Evolutionary conservation across 1,140 invertebrate species (phyloP), one percentile per base, ranked within the genome.

Genomic region (Conus betulinus): DNA sequence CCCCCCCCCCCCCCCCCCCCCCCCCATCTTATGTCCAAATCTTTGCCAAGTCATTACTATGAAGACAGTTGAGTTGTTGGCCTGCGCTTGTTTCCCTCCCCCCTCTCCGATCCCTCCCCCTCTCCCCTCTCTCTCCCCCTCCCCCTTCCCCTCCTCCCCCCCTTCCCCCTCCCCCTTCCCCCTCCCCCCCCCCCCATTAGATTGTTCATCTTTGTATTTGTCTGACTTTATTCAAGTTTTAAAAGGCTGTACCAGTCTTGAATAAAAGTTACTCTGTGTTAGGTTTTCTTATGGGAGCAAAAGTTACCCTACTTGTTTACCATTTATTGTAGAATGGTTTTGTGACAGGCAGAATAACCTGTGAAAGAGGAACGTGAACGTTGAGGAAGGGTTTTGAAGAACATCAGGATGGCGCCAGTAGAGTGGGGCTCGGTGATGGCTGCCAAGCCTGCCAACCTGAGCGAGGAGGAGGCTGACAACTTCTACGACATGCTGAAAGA

Each of bases 401-500:
- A 17, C 76, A 78, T 39, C 87, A 91, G 7, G 25, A 94, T 94
- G 94, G 90, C 94, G 17, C 93, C 94, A 63, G 82, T 94, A 13
- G 93, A 94, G 63, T 94, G 94, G 94, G 91, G 93, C 84, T 90
- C 90, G 57, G 82, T 94, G n/a, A 93, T 93, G 93, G 90, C 90
- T n/a, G 90, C 92, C 15, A 89, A 91, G 88, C 88, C 91, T 20
- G 82, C 90, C 25, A 91, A 88, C 27, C 89, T 94, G 39, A 90
- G 89, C 20, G 92, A 93, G 39, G 93, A 94, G 78, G 91, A 93
- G 55, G 89, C 92, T 60, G 93, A 94, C 63, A 87, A 89, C 8
- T 90, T 94, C 52, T 94, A 90, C 91, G 92, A 94, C 13, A 81
- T 91, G 23, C 85, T 94, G 15, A 89, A 90, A 63, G 91, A 89